Conservation (phyloP, 2,888 invertebrate species). For the Xestia rhomboidea region DNA sequence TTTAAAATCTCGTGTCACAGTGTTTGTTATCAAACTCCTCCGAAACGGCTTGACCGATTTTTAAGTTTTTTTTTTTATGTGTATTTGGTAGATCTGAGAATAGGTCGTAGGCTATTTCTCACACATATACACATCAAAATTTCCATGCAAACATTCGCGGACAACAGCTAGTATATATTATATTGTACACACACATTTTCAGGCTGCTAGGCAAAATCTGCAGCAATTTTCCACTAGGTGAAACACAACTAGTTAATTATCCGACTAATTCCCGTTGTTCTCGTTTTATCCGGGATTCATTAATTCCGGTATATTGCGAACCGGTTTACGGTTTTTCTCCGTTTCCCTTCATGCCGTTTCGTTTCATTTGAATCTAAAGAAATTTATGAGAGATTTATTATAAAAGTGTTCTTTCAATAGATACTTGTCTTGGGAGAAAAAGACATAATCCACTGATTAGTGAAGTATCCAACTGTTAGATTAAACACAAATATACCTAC, state of each 20-base stretch:
- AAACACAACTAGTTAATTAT: slow-evolving; percentile 35
- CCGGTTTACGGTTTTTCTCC: slow-evolving; percentile 8
- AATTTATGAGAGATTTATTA: background rate
- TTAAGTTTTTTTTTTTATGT: too few relatives aligned
- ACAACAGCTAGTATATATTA: too few relatives aligned
- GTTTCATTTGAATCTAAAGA: slow-evolving; percentile 13
- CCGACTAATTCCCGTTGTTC: slow-evolving; percentile 20
- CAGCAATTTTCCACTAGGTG: slow-evolving; percentile 30
- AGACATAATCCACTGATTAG: background rate
- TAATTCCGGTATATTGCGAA: slow-evolving; percentile 19
- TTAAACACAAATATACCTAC: too few relatives aligned
- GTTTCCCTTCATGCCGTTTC: background rate
- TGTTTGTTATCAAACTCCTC: too few relatives aligned
- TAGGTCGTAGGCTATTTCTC: too few relatives aligned
- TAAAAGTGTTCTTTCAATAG: background rate
- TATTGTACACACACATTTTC: slow-evolving; percentile 15
- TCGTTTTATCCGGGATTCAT: slow-evolving; percentile 35
- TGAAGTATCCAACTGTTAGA: too few relatives aligned
- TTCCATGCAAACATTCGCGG: too few relatives aligned
- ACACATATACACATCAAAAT: too few relatives aligned
- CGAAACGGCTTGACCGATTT: too few relatives aligned
- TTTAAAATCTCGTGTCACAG: too few relatives aligned
- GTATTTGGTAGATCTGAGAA: too few relatives aligned
- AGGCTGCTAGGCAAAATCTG: slow-evolving; percentile 7
- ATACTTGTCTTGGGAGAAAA: background rate